Evolutionary conservation across 2,888 invertebrate species (phyloP).

Genomic region (Acanthosepion esculentum): DNA sequence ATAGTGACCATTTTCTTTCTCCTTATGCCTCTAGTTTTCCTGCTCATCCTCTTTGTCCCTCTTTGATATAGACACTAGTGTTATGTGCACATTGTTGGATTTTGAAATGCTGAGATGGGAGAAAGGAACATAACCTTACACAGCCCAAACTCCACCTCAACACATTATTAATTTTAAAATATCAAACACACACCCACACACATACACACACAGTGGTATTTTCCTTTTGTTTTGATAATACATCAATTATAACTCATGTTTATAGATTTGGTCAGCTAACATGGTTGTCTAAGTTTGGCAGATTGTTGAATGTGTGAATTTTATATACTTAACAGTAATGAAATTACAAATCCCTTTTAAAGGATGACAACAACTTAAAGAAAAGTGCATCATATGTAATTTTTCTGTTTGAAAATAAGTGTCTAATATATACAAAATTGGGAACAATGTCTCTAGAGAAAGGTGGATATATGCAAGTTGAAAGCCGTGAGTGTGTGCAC

Average conservation of each 20-base stretch:
- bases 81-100: slow-evolving; percentile 17
- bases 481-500: background rate
- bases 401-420: background rate
- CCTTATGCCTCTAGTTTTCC: background rate
- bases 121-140: background rate
- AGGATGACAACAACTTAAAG: background rate
- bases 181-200: no score
- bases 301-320: background rate
- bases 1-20: background rate
- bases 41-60: background rate
- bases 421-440: background rate
- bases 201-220: background rate
- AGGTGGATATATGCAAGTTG: background rate
- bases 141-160: background rate
- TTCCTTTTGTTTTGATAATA: background rate
- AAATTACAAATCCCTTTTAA: background rate
- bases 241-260: background rate
- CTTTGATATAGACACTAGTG: background rate
- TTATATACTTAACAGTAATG: background rate
- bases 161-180: background rate
- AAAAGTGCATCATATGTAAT: background rate
- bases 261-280: background rate
- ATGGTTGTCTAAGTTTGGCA: background rate
- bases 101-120: background rate
- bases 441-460: background rate